Base-by-base conservation (phyloP, 1,140 invertebrate genomes). In the Megalonaias nervosa region DNA sequence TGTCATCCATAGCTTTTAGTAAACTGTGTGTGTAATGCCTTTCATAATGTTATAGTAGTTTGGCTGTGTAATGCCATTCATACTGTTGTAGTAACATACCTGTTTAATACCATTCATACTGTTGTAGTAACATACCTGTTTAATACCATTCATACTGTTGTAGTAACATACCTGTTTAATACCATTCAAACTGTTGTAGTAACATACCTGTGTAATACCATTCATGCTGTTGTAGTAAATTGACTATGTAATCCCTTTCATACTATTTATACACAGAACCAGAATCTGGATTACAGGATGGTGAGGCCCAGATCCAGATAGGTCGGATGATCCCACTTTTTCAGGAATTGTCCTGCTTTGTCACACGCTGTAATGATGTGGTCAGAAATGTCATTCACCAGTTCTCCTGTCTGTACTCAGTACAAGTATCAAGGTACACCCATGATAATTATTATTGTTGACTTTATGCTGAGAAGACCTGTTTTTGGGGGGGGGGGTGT, bases 261-360 rank as follows among this genome's bases (percentile, higher is more conserved):
- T 67, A 57, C 15, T 57, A 4, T 57, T 65, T 60, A 55, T 75
- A 81, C 70, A 38, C 71, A 91, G 90, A 89, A 69, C 82, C 88
- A 59, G 86, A 85, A 64, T 83, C 85, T 72, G 89, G 87, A 17
- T 76, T 90, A 19, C 84, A 87, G 68, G 91, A 92, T 67, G 92
- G 91, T 48, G 91, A 92, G 69, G 89, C 89, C 58, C 92, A 92
- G 74, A 80, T 92, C 68, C 89, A 90, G 82, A 91, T 93, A 77
- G 92, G 92, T 1, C 85, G 91, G 70, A 90, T 93, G 80, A 88
- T 93, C 74, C 90, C 92, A 12, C 82, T 91, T 21, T 90, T 95
- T 81, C 94, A 94, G 90, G 92, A 93, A 81, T 85, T 95, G 65
- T 93, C 92, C 74, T 92, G 92, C 82, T 95, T 95, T 93, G 91